Conservation (phyloP, 2,888 invertebrate species). For the Leptopilina myrica region DNA sequence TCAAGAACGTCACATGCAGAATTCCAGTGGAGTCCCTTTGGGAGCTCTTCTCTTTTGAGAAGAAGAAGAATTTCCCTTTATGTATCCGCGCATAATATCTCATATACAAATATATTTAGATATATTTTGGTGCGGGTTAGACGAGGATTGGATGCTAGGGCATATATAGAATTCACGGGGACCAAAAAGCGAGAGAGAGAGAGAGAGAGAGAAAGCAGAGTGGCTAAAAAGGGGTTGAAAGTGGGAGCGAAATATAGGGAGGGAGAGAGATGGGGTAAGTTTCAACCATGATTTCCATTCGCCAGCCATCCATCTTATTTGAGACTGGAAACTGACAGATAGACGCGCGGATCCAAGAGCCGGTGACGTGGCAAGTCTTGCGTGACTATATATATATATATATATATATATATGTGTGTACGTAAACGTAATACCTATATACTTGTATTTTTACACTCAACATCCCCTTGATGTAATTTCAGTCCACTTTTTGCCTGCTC, state of each 20-base stretch:
- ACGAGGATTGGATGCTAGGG: slow-evolving; percentile 55
- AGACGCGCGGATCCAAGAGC: slow-evolving; percentile 76
- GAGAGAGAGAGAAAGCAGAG: slow-evolving; percentile 51
- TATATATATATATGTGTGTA: not conserved
- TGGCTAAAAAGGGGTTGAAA: slow-evolving; percentile 51
- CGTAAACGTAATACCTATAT: slow-evolving; percentile 54
- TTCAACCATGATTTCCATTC: slow-evolving; percentile 81
- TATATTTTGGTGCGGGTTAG: slow-evolving; percentile 49
- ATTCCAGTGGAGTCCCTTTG: slow-evolving; percentile 15
- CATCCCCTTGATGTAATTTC: slow-evolving; percentile 46
- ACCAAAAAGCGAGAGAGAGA: slow-evolving; percentile 14
- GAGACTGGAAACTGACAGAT: slow-evolving; percentile 78
- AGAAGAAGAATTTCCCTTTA: slow-evolving; percentile 25
- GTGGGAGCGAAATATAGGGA: slow-evolving; percentile 50
- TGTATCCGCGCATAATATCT: slow-evolving; percentile 32
- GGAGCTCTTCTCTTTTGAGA: not conserved
- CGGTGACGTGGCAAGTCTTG: slow-evolving; percentile 76
- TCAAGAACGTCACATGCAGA: slow-evolving; percentile 10
- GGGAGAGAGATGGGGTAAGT: slow-evolving; percentile 64
- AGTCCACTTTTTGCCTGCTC: slow-evolving; percentile 40
- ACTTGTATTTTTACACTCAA: slow-evolving; percentile 58
- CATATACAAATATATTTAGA: slow-evolving; percentile 43
- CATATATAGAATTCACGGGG: slow-evolving; percentile 59
- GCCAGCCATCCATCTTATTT: slow-evolving; percentile 82
- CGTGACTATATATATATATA: slow-evolving; percentile 63